A percentile compares a stretch with the other conserved stretches of the same genome.
phyloP scores from a whole-genome alignment of 2,113 vertebrate genomes.

The Oryzias woworae region DNA sequence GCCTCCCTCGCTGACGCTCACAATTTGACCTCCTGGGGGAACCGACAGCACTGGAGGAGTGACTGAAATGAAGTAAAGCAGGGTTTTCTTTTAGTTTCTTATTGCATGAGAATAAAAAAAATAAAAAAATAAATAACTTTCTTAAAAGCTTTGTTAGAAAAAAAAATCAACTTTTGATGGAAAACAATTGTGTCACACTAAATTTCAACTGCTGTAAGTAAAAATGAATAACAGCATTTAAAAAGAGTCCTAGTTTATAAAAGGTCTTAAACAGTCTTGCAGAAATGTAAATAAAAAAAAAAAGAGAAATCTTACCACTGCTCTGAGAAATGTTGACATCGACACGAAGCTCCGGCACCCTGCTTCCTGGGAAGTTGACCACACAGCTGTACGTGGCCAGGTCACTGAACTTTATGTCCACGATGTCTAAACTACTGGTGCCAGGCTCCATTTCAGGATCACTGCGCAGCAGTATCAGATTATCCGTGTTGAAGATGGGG shows the following conservation, averaged over 20 bases:
- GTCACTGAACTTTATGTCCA: slow-evolving; percentile 95
- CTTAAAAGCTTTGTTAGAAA: neutral
- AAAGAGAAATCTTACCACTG: slow-evolving; percentile 82
- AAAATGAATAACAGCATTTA: too few species aligned
- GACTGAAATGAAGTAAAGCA: slow-evolving; percentile 70
- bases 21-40: slow-evolving; percentile 82
- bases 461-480: slow-evolving; percentile 88
- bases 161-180: neutral
- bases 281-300: too few species aligned
- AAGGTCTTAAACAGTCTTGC: too few species aligned
- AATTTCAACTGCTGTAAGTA: neutral
- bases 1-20: slow-evolving; percentile 88
- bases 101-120: neutral
- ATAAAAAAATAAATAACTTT: too few species aligned
- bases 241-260: too few species aligned
- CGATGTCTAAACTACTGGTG: slow-evolving; percentile 95
- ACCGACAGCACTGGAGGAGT: slow-evolving; percentile 87
- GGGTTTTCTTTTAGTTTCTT: neutral
- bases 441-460: slow-evolving; percentile 92
- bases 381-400: slow-evolving; percentile 93
- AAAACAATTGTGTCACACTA: neutral
- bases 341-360: slow-evolving; percentile 86
- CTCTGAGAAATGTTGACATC: slow-evolving; percentile 98
- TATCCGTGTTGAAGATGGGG: slow-evolving; percentile 84
- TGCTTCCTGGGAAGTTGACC: slow-evolving; percentile 88